These are phyloP conservation scores for Eulemur macaco DNA, from an alignment of 2,113 vertebrate species.

Conservation along the genomic window DNA sequence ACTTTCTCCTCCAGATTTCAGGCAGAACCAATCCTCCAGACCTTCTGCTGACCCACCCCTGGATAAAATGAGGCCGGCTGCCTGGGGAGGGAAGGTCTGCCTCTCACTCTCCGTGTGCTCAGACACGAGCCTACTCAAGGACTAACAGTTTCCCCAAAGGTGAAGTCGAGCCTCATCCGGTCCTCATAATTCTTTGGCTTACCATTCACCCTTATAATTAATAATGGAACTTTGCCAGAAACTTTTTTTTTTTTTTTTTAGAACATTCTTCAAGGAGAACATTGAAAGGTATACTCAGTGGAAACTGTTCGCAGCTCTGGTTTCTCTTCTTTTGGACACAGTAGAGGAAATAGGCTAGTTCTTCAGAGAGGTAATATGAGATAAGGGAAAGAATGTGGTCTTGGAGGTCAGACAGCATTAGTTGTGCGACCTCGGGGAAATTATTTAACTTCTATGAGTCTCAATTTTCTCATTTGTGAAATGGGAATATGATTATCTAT, in stretches of 20 bases:
- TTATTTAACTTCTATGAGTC: neutral
- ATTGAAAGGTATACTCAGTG: constrained; percentile 28
- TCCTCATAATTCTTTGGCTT: constrained; percentile 58
- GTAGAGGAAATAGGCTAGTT: neutral
- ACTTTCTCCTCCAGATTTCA: constrained; percentile 36
- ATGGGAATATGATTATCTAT: neutral
- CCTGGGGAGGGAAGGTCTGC: neutral
- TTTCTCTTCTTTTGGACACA: neutral
- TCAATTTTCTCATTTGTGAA: constrained; percentile 32
- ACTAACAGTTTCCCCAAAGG: constrained; percentile 44
- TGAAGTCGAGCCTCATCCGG: constrained; percentile 25
- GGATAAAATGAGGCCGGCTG: neutral
- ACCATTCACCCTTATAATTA: constrained; percentile 66
- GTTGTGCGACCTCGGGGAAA: constrained; percentile 33
- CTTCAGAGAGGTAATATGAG: neutral
- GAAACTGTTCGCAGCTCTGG: constrained; percentile 28
- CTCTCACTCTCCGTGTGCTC: neutral
- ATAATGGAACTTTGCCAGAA: constrained; percentile 48
- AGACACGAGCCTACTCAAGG: neutral
- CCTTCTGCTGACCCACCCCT: constrained; percentile 19
- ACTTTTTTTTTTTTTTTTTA: neutral
- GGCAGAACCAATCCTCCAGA: neutral
- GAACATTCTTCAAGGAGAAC: constrained; percentile 49
- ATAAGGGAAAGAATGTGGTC: neutral
- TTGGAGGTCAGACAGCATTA: constrained; percentile 17